These are phyloP conservation scores for Trematocara nigrifrons DNA, from an alignment of 2,113 vertebrate genomes.

Conservation along the genomic window DNA sequence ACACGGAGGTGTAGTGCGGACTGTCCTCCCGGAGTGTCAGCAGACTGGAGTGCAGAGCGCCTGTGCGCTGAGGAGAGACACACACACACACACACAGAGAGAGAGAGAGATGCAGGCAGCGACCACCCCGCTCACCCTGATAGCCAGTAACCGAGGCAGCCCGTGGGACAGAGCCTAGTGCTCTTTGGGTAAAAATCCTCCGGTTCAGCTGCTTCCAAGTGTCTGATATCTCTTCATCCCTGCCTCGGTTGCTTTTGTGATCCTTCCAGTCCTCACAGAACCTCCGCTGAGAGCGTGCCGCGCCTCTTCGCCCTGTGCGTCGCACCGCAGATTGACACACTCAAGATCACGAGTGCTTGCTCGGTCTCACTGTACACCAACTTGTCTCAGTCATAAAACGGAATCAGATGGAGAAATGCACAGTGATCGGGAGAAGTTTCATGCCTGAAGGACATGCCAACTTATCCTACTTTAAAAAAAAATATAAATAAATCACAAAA, in stretches of 20 bases:
- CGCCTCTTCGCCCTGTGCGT: not conserved
- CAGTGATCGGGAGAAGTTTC: not conserved
- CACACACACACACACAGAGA: too few relatives aligned
- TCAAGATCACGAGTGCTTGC: not conserved
- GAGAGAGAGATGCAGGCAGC: not conserved
- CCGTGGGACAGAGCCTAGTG: not conserved
- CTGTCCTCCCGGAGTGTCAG: slow-evolving; percentile 60
- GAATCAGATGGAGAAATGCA: not conserved
- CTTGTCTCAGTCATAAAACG: not conserved
- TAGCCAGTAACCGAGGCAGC: slow-evolving; percentile 10
- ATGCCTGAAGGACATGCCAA: not conserved
- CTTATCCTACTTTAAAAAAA: not conserved
- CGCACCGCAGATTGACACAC: not conserved
- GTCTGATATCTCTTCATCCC: not conserved
- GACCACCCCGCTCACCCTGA: slow-evolving; percentile 36
- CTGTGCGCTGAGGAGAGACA: slow-evolving; percentile 32
- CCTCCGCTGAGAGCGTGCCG: not conserved
- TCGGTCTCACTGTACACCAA: not conserved
- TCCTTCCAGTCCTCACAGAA: slow-evolving; percentile 13
- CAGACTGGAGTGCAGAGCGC: slow-evolving; percentile 48
- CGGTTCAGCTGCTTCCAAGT: not conserved
- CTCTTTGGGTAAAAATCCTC: not conserved
- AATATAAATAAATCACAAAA: not conserved
- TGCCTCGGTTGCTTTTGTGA: not conserved
- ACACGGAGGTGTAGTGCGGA: slow-evolving; percentile 40